Base-by-base conservation (phyloP, 1,140 invertebrate genomes). In the Meloidogyne floridensis region DNA sequence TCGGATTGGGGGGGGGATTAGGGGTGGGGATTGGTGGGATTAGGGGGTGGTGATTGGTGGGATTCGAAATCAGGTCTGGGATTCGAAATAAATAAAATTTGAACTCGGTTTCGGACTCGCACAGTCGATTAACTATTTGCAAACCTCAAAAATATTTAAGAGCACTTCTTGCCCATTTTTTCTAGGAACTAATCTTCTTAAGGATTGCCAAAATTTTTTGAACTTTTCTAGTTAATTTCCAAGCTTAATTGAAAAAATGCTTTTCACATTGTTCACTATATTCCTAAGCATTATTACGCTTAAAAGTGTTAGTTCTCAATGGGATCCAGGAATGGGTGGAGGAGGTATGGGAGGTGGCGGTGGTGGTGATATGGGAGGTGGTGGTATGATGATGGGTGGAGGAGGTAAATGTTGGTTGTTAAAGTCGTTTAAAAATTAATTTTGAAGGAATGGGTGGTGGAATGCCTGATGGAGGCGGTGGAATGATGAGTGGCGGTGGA, bases 351-450 rank as follows among this genome's bases (percentile, higher is more conserved):
- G 77, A 13, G 59, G 77, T 43, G 59, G 20, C 8, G 77, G 72
- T 54, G 72, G 72, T 73, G 13, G 51, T 18, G 43, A 47, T 54
- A 74, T 47, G 43, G 72, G 72, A 32, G 72, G 72, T 5, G 43
- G 72, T 47, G 65, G 77, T 10, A 79, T 79, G 77, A 47, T 43
- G 20, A 79, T 79, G 77, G 77, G 77, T 18, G 77, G 76, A 10
- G 75, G 75, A 42, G 75, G 75, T 65, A 13, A 47, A 47, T 32
- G 32, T 8, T 47, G 47, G 4, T 47, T 47, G 47, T 75, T 11
- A 43, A 53, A 42, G 75, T 51, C 20, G 51, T 10, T 42, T 18
- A 71, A 42, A 6, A 71, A 7, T 71, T 7, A 42, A 71, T n/a
- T 43, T 47, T 73, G 15, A 54, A 54, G 43, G 72, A 54, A 47